Evolutionary conservation across 2,113 vertebrate species (phyloP).

Genomic region (Plecturocebus donacophilus): DNA sequence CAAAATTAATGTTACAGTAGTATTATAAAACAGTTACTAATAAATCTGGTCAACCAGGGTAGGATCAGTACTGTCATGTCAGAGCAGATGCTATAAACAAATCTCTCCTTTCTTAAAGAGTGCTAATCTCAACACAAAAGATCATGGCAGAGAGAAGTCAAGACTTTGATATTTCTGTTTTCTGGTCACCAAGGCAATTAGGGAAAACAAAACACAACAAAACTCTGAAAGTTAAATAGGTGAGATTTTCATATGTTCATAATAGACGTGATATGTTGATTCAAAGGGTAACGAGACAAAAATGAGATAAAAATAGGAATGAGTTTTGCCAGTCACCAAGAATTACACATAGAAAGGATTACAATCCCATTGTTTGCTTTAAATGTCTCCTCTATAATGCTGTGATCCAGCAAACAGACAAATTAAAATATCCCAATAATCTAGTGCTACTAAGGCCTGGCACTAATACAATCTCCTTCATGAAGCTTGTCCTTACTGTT

Average conservation of each 20-base stretch:
- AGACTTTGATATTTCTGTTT: constrained; percentile 57
- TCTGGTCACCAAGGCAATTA: constrained; percentile 33
- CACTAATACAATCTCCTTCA: constrained; percentile 36
- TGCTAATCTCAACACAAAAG: constrained; percentile 66
- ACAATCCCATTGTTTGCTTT: background rate
- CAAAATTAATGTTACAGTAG: constrained; percentile 9
- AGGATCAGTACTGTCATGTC: constrained; percentile 46
- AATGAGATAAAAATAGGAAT: constrained; percentile 22
- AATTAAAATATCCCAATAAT: constrained; percentile 40
- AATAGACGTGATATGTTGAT: constrained; percentile 40
- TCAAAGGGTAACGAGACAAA: constrained; percentile 33
- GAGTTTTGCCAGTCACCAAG: background rate
- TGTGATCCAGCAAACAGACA: background rate
- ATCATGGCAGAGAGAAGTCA: constrained; percentile 36
- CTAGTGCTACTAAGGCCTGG: background rate
- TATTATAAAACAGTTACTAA: constrained; percentile 39
- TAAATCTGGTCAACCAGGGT: constrained; percentile 52
- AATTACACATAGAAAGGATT: background rate
- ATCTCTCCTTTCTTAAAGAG: constrained; percentile 55
- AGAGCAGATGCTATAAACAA: constrained; percentile 60
- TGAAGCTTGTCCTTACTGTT: background rate
- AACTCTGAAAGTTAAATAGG: constrained; percentile 1
- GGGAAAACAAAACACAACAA: constrained; percentile 41
- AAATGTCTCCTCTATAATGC: constrained; percentile 34
- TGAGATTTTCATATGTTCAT: background rate